A percentile compares a stretch with the other conserved stretches of the same genome.
Conservation (phyloP, 2,888 invertebrate genomes). For the Scelioninae gen. 1 region DNA sequence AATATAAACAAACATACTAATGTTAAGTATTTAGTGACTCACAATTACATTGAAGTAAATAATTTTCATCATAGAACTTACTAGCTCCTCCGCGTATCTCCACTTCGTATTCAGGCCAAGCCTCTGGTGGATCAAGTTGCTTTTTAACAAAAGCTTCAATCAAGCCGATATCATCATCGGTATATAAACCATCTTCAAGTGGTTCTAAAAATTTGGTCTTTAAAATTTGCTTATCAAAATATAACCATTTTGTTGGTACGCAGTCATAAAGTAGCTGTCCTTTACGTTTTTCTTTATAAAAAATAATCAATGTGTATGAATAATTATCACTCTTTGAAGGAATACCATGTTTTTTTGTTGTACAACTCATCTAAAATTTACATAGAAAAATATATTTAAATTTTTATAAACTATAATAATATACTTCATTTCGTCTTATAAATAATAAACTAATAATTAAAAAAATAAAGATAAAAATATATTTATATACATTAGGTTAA, state of each 20-base stretch:
- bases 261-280: constrained; percentile 13
- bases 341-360: neutral
- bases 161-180: constrained; percentile 1
- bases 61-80: constrained; percentile 5
- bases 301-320: constrained; percentile 4
- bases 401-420: neutral
- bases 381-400: no score
- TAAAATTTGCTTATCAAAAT: neutral
- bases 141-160: constrained; percentile 9
- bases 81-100: constrained; percentile 20
- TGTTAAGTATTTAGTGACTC: no score
- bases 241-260: constrained; percentile 28
- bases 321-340: neutral
- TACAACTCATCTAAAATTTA: neutral
- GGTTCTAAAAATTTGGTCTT: constrained; percentile 34
- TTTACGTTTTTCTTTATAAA: constrained; percentile 2
- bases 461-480: neutral
- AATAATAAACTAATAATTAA: neutral
- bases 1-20: no score
- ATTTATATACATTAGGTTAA: no score
- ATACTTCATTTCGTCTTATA: neutral
- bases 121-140: constrained; percentile 12
- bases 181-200: constrained; percentile 2
- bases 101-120: constrained; percentile 35
- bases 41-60: neutral